Conservation (phyloP, 2,888 invertebrate genomes). For the Hydrotaea cyrtoneurina region DNA sequence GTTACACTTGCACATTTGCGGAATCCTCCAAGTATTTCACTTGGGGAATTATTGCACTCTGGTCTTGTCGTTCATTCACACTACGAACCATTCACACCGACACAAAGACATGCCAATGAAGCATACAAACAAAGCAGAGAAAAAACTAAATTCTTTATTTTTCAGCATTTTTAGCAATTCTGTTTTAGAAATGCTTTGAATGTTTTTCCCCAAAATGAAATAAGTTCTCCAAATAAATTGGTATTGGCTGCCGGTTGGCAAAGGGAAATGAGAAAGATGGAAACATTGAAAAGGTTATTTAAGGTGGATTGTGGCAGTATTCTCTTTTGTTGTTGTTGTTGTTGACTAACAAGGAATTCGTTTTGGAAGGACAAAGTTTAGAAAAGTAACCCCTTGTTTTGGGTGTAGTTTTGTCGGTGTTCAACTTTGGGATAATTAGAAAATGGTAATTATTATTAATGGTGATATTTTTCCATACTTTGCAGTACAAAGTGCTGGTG, state of each 20-base stretch:
- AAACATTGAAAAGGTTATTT: slow-evolving; percentile 26
- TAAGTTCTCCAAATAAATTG: slow-evolving; percentile 18
- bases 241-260: slow-evolving; percentile 7
- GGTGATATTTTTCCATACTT: slow-evolving; percentile 5
- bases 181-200: slow-evolving; percentile 12
- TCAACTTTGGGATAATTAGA: background rate
- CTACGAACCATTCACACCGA: slow-evolving; percentile 11
- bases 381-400: background rate
- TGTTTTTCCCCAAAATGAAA: slow-evolving; percentile 36
- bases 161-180: background rate
- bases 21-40: background rate
- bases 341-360: background rate
- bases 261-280: background rate
- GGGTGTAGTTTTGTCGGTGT: background rate
- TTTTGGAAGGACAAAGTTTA: background rate
- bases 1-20: slow-evolving; percentile 27
- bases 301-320: slow-evolving; percentile 15
- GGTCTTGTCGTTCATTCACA: background rate
- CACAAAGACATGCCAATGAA: slow-evolving; percentile 29
- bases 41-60: background rate
- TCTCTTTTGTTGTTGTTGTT: no score
- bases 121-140: no score
- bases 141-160: slow-evolving; percentile 17
- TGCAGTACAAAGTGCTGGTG: background rate
- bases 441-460: slow-evolving; percentile 32